Evolutionary conservation across 2,888 invertebrate genomes (phyloP), one percentile per base, ranked within the genome.

Genomic region (Pachycephus smyrnensis): DNA sequence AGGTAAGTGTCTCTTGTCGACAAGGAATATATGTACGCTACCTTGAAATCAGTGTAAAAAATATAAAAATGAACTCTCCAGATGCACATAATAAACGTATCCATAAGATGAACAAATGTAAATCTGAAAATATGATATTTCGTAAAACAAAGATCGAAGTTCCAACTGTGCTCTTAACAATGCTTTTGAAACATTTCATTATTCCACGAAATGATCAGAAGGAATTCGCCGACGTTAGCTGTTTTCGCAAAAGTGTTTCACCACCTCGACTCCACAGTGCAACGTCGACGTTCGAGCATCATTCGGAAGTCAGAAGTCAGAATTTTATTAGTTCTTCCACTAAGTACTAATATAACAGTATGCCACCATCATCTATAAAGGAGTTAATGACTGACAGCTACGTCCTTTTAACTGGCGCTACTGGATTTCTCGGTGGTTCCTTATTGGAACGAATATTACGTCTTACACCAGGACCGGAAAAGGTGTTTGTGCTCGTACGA

Each of bases 361-460:
- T 80, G 80, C 9, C 68, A 12, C 77, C 79, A 15, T 69, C 69
- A 69, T 73, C 82, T 12, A 73, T 84, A 32, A 76, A 73, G 15
- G 80, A 83, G n/a, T 40, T 82, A 36, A 73, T 77, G 31, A 76
- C 82, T 11, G 76, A 78, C 40, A 80, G 84, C 68, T 80, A 78
- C 37, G 74, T 84, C 6, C 80, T 84, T 55, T 69, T 87, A 12
- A 86, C 87, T 68, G 86, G 87, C 11, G 85, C 78, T 9, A 86
- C 87, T 30, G 87, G 87, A 35, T 86, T 86, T 73, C 81, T 87
- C n/a, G 87, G 86, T 55, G 85, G 86, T 12, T 80, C 83, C 11
- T 69, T 87, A 3, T 77, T 87, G 68, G 85, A 86, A 75, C 77
- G 87, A 69, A 83, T 87, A 33, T 79, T 85, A 33, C 69, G 80